phyloP scores from a whole-genome alignment of 53 echinoderm and acorn worm species.

The Glandiceps talaboti region DNA sequence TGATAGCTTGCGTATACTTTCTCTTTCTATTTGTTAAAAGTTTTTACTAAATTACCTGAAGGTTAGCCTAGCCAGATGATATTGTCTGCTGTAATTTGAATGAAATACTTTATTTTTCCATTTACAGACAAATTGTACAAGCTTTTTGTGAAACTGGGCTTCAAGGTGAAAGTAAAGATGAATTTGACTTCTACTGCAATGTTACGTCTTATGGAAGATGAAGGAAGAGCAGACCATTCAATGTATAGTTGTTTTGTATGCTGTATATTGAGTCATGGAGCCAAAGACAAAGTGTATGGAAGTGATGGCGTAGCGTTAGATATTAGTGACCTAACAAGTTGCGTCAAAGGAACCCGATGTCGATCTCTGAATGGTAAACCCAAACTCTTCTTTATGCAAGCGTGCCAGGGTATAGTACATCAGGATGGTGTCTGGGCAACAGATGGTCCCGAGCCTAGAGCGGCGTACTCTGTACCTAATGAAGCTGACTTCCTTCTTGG shows the following conservation, averaged over 20 bases:
- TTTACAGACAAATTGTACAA: constrained; percentile 43
- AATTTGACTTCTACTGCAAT: constrained; percentile 21
- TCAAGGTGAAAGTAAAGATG: constrained; percentile 12
- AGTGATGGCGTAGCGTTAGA: constrained; percentile 20
- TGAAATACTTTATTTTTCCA: too few species aligned
- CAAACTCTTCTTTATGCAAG: constrained; percentile 86
- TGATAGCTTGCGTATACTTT: too few species aligned
- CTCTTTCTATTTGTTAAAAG: too few species aligned
- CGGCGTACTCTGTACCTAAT: constrained; percentile 36
- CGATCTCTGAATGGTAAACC: constrained; percentile 49
- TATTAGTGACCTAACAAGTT: neutral
- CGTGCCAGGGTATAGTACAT: constrained; percentile 51
- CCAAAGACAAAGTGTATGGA: constrained; percentile 37
- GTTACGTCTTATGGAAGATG: constrained; percentile 10
- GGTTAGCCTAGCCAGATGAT: too few species aligned
- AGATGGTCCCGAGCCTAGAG: neutral
- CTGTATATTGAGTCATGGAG: constrained; percentile 62
- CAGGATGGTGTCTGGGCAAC: constrained; percentile 4
- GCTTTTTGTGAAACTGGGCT: constrained; percentile 42
- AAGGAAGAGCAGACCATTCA: constrained; percentile 23
- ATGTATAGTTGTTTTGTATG: constrained; percentile 56
- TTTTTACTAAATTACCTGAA: too few species aligned
- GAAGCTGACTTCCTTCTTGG: constrained; percentile 72
- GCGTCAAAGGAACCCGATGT: constrained; percentile 21
- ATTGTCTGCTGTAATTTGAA: too few species aligned